Conservation (phyloP, 2,888 invertebrate genomes). For the Pollenia labialis region DNA sequence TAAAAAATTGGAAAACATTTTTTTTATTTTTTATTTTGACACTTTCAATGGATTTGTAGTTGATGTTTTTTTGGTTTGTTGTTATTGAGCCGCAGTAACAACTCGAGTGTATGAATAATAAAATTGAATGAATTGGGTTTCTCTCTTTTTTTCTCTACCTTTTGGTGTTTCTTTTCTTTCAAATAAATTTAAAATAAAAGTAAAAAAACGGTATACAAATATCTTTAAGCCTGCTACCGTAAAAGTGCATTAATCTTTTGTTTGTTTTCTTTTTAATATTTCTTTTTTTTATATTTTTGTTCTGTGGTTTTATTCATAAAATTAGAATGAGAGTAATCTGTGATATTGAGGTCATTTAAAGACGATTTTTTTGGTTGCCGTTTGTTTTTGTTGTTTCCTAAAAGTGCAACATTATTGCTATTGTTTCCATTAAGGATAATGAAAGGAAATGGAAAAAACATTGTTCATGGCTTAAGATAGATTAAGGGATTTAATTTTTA, state of each 20-base stretch:
- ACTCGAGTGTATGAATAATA: conserved; percentile 60
- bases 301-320: conserved; percentile 58
- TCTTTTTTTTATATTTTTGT: conserved; percentile 6
- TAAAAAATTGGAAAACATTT: conserved; percentile 1
- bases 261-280: neutral
- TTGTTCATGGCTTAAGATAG: conserved; percentile 22
- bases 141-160: neutral
- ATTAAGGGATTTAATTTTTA: neutral
- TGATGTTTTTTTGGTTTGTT: conserved; percentile 32
- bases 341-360: conserved; percentile 41
- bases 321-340: conserved; percentile 60
- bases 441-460: conserved; percentile 8
- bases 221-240: conserved; percentile 50
- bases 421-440: conserved; percentile 46
- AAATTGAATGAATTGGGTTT: conserved; percentile 42
- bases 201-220: conserved; percentile 1
- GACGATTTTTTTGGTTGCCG: neutral
- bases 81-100: conserved; percentile 54
- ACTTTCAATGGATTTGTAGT: conserved; percentile 55
- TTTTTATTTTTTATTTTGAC: conserved; percentile 51
- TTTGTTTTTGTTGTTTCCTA: conserved; percentile 14
- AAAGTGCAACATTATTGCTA: conserved; percentile 54
- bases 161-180: neutral
- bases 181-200: neutral
- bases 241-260: conserved; percentile 55